Evolutionary conservation across 2,888 invertebrate genomes (phyloP).

Genomic region (Netelia melanura): DNA sequence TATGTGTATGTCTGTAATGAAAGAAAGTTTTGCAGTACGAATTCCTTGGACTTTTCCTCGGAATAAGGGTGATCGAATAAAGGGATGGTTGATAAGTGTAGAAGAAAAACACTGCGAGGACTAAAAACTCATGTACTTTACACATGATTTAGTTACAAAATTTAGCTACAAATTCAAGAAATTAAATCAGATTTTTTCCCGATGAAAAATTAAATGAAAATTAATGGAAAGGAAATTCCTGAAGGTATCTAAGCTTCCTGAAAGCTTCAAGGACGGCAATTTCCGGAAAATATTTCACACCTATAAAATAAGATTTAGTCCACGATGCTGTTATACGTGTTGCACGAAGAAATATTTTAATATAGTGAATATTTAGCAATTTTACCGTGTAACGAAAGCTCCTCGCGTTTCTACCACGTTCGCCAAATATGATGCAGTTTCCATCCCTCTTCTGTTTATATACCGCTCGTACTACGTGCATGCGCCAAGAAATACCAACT

Average conservation of each 20-base stretch:
- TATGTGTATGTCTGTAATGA: background rate
- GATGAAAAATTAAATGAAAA: too few relatives aligned
- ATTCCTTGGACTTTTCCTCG: conserved; percentile 39
- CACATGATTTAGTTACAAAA: background rate
- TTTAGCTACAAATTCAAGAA: too few relatives aligned
- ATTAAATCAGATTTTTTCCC: too few relatives aligned
- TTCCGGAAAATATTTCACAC: too few relatives aligned
- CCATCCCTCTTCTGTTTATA: conserved; percentile 11
- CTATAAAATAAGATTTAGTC: too few relatives aligned
- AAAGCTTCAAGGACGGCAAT: too few relatives aligned
- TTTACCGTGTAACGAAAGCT: background rate
- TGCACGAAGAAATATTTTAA: background rate
- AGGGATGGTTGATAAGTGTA: background rate
- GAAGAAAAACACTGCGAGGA: background rate
- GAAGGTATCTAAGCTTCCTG: too few relatives aligned
- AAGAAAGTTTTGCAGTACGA: conserved; percentile 48
- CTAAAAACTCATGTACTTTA: background rate
- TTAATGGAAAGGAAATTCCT: too few relatives aligned
- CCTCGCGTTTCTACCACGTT: conserved; percentile 1
- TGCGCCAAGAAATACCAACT: conserved; percentile 3
- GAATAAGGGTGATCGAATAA: conserved; percentile 17
- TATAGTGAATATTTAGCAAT: conserved; percentile 23
- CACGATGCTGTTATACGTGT: too few relatives aligned
- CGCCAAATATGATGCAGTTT: conserved; percentile 12
- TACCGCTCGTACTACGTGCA: conserved; percentile 21